Base-by-base conservation (phyloP, 1,140 invertebrate genomes). In the Trachymyrmex septentrionalis region DNA sequence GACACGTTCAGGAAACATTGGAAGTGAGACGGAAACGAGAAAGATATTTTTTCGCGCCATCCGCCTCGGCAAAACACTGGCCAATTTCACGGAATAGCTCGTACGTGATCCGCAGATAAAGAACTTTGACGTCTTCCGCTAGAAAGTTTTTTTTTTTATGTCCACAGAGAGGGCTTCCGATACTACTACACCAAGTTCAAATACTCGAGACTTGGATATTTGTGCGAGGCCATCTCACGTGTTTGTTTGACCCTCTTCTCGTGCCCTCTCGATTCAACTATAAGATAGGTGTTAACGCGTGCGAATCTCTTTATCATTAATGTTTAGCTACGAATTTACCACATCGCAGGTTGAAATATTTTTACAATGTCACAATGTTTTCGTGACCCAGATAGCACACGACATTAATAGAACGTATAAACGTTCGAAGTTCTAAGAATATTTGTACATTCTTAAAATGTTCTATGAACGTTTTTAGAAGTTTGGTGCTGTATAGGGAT, bases 41-140 rank as follows among this genome's bases (percentile, higher is more conserved):
- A 73, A 38, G 80, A 84, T 86, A 88, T 90, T 87, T 89, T 90
- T 87, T 86, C 86, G 64, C 63, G 69, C 59, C 44, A 84, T 80
- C 64, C 76, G 61, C 55, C 69, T 57, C 30, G 80, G 44, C 86
- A 69, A 85, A 84, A 85, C 67, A 85, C 57, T 30, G 69, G 67
- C 75, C 85, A 86, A 88, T 86, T 81, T 86, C 59, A 78, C 76
- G 75, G 71, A 86, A 88, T 86, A 76, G 87, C 57, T 64, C 48
- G 63, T 72, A 88, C 87, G 87, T 88, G 87, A 71, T 59, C 67
- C 76, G 75, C 64, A 86, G 38, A 88, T 86, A 75, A 85, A 87
- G 44, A 64, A 87, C 80, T 61, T 71, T 86, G 78, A 85, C 78
- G 67, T 82, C 82, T 86, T 86, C 27, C 53, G 53, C 38, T 21